These are phyloP conservation scores for Eucera pruinosa DNA, from an alignment of 2,888 invertebrate genomes.

Conservation along the genomic window DNA sequence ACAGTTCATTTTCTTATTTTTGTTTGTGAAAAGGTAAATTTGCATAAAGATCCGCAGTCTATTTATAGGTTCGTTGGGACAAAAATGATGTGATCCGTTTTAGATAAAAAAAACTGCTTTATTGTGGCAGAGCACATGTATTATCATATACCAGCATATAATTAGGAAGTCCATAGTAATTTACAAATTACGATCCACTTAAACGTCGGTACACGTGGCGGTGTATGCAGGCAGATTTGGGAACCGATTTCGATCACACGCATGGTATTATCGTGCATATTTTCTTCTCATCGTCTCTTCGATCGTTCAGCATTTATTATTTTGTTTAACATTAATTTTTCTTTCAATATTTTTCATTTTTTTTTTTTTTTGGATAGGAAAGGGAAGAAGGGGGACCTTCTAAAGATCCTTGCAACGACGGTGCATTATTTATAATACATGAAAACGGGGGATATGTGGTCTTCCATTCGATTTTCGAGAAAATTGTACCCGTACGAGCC, in stretches of 20 bases:
- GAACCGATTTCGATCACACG: slow-evolving; percentile 68
- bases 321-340: slow-evolving; percentile 55
- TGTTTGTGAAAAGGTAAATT: no score
- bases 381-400: slow-evolving; percentile 40
- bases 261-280: slow-evolving; percentile 53
- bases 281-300: slow-evolving; percentile 38
- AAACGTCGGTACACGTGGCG: slow-evolving; percentile 77
- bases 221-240: slow-evolving; percentile 74
- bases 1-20: no score
- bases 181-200: slow-evolving; percentile 82
- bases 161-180: slow-evolving; percentile 82
- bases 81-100: slow-evolving; percentile 52
- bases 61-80: no score
- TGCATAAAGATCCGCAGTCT: no score
- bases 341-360: slow-evolving; percentile 35
- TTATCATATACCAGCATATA: slow-evolving; percentile 82
- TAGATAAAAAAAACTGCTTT: slow-evolving; percentile 83
- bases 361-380: slow-evolving; percentile 12
- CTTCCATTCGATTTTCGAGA: slow-evolving; percentile 59
- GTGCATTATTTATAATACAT: slow-evolving; percentile 67
- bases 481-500: slow-evolving; percentile 62
- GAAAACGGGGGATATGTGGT: slow-evolving; percentile 77
- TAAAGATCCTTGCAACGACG: slow-evolving; percentile 61
- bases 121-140: slow-evolving; percentile 84
- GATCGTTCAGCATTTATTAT: slow-evolving; percentile 44